Base-by-base conservation (phyloP, 2,888 invertebrate genomes). In the Lasioglossum morio region DNA sequence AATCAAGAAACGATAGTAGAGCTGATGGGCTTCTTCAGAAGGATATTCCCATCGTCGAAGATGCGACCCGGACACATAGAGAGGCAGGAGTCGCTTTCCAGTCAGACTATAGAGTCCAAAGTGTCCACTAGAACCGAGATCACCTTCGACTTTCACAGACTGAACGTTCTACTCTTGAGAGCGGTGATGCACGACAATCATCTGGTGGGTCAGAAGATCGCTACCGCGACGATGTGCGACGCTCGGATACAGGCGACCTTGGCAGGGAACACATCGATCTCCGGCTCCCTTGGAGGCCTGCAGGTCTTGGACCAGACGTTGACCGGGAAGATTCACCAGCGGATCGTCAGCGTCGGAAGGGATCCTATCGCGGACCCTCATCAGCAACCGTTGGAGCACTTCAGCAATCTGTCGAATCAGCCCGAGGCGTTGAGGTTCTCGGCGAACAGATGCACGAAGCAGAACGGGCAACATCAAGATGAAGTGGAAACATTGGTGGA, bases 1-100 rank as follows among this genome's bases (percentile, higher is more conserved):
- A 99, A 99, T 95, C 99, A 99, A 95, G 99, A 99, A 95, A 99
- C 99, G 0, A 98, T 99, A 88, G 98, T 99, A 16, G 99, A 99
- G 95, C 95, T 99, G 83, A 96, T 99, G 89, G 98, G 98, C n/a
- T 99, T 99, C 94, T 96, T 97, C 5, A 97, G 97, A 92, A 96
- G 98, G 76, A 97, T 98, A 4, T 96, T 97, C 85, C 96, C 96
- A 0, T 78, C 92, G 0, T 88, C 88, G 1, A 94, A 94, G 75
- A 82, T 86, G 7, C 84, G 87, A 0, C 79, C 89, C 0, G 91
- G 87, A 1, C 85, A 82, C 2, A 89, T 92, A 72, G 92, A 93
- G 30, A 88, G 94, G 80, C 90, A 92, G 88, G 91, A 94, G 86
- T 93, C 95, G 83, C 72, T 95, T 88, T 86, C 94, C 23, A 94